phyloP scores from a whole-genome alignment of 1,140 invertebrate species.

The Hyposmocoma kahamanoa region DNA sequence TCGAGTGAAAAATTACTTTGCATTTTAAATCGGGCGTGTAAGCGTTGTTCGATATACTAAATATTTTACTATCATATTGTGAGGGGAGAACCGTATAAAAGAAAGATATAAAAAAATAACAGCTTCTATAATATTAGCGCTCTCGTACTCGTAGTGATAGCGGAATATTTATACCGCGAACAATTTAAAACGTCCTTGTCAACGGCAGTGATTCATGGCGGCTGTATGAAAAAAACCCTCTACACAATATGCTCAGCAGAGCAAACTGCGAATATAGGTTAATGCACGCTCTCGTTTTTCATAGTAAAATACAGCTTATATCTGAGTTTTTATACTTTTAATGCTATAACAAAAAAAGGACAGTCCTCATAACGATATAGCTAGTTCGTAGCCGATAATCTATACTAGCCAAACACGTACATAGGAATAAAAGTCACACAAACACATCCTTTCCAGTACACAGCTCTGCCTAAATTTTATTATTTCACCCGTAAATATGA shows the following conservation, averaged over 20 bases:
- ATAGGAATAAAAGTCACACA: too few relatives aligned
- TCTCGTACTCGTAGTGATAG: too few relatives aligned
- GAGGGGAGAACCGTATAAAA: too few relatives aligned
- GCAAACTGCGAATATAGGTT: conserved; percentile 7
- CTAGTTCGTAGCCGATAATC: not conserved
- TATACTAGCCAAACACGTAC: not conserved
- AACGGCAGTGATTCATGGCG: not conserved
- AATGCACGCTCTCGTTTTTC: conserved; percentile 10
- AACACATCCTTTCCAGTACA: too few relatives aligned
- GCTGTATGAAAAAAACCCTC: not conserved
- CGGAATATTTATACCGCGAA: not conserved
- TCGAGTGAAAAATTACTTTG: too few relatives aligned
- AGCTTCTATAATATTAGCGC: too few relatives aligned
- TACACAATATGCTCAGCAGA: not conserved
- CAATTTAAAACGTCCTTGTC: conserved; percentile 2
- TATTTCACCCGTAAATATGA: not conserved
- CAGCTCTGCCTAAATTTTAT: not conserved
- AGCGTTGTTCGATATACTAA: too few relatives aligned
- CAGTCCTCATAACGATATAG: not conserved
- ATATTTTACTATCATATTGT: too few relatives aligned
- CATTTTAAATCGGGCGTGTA: too few relatives aligned
- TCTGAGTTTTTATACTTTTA: not conserved
- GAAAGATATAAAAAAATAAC: too few relatives aligned
- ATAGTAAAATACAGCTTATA: not conserved
- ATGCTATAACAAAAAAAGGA: not conserved